Conservation (phyloP, 2,888 invertebrate species). For the Nycteola revayana region DNA sequence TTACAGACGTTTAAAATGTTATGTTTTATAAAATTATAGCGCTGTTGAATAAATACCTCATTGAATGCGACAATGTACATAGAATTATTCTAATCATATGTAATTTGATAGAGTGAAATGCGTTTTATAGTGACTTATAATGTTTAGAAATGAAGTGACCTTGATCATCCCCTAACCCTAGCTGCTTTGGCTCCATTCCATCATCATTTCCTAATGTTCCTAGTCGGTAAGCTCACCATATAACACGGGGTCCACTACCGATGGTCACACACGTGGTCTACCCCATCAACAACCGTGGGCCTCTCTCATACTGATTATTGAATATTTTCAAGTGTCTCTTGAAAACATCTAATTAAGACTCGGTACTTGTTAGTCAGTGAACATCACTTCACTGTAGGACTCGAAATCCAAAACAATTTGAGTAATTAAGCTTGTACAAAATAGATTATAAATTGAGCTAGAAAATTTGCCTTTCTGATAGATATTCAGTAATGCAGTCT, state of each 20-base stretch:
- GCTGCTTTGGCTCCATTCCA: conserved; percentile 70
- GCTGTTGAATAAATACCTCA: no score
- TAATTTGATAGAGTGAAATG: conserved; percentile 52
- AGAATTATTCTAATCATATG: conserved; percentile 48
- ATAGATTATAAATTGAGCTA: conserved; percentile 59
- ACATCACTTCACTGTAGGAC: conserved; percentile 39
- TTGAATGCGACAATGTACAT: conserved; percentile 57
- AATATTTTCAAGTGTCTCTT: conserved; percentile 21
- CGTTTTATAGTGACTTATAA: conserved; percentile 68
- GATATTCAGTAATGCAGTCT: conserved; percentile 49
- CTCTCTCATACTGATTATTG: conserved; percentile 9
- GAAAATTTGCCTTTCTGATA: conserved; percentile 60
- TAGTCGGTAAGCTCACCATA: conserved; percentile 27
- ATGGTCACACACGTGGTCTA: background rate
- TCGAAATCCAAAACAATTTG: conserved; percentile 38
- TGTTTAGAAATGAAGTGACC: conserved; percentile 78
- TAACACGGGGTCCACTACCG: background rate
- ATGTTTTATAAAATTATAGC: conserved; percentile 55
- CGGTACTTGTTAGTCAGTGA: conserved; percentile 32
- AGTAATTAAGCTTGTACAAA: conserved; percentile 62
- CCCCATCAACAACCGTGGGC: background rate
- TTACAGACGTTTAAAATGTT: conserved; percentile 49
- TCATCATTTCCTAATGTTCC: conserved; percentile 49
- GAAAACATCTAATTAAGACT: conserved; percentile 11
- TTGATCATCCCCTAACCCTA: conserved; percentile 74